Conservation (phyloP, 2,113 vertebrate species). For the Coptodon bakossiorum region DNA sequence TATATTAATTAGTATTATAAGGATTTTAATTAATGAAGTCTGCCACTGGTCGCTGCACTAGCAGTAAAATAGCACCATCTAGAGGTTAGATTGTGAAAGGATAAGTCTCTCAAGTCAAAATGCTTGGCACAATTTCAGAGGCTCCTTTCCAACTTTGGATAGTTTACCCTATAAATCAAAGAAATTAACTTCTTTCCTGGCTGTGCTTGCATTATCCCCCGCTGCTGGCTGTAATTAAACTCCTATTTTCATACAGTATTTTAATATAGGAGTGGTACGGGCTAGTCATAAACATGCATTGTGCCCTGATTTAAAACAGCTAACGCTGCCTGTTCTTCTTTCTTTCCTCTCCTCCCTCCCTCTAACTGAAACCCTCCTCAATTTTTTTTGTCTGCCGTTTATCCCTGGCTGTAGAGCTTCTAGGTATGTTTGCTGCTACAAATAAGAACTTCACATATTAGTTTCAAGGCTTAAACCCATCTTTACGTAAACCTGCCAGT, state of each 20-base stretch:
- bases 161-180: constrained; percentile 11
- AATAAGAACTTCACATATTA: background rate
- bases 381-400: background rate
- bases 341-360: background rate
- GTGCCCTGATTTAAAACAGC: constrained; percentile 13
- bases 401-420: constrained; percentile 52
- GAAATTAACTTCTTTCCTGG: background rate
- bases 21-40: background rate
- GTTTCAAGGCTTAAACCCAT: background rate
- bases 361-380: background rate
- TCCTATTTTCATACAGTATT: background rate
- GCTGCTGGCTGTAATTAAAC: constrained; percentile 8
- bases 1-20: background rate
- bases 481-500: background rate
- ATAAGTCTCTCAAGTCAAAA: background rate
- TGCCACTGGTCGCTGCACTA: background rate
- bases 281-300: constrained; percentile 15
- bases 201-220: background rate
- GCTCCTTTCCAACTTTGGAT: constrained; percentile 1
- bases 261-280: background rate
- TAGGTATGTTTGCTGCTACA: constrained; percentile 55
- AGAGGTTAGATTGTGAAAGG: background rate
- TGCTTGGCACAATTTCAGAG: background rate
- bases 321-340: constrained; percentile 60
- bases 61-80: constrained; percentile 42